phyloP scores from a whole-genome alignment of 2,113 vertebrate species.

The Poeciliopsis prolifica region DNA sequence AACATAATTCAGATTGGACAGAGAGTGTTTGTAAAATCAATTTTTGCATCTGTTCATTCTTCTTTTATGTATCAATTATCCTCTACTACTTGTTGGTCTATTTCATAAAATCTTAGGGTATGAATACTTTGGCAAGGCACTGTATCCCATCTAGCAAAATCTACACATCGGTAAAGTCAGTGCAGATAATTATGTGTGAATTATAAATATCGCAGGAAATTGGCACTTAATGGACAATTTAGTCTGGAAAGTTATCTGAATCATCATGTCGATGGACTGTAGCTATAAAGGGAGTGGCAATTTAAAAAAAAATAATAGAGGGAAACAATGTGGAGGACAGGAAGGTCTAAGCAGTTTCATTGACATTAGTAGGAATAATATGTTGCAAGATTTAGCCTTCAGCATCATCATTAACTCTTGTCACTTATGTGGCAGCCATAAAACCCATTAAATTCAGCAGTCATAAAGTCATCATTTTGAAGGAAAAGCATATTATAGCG shows the following conservation, averaged over 20 bases:
- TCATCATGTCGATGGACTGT: neutral
- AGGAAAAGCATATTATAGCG: neutral
- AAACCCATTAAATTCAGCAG: conserved; percentile 31
- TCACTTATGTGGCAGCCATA: conserved; percentile 24
- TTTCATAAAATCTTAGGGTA: neutral
- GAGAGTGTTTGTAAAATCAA: too few species aligned
- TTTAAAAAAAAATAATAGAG: neutral
- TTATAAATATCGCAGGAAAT: neutral
- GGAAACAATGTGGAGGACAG: neutral
- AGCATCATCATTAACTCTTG: conserved; percentile 39
- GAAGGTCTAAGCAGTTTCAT: neutral
- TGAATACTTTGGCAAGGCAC: neutral
- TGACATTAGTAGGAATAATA: conserved; percentile 18
- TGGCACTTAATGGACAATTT: neutral
- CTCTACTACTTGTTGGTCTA: neutral
- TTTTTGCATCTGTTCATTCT: neutral
- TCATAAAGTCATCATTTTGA: conserved; percentile 15
- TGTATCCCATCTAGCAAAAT: neutral
- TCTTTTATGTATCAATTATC: too few species aligned
- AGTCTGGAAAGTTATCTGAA: neutral
- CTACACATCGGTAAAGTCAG: neutral
- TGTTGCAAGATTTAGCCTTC: conserved; percentile 1
- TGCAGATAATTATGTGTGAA: neutral
- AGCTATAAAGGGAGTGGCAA: neutral
- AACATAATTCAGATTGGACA: too few species aligned